Base-by-base conservation (phyloP, 2,888 invertebrate genomes). In the Liposcelis brunnea region DNA sequence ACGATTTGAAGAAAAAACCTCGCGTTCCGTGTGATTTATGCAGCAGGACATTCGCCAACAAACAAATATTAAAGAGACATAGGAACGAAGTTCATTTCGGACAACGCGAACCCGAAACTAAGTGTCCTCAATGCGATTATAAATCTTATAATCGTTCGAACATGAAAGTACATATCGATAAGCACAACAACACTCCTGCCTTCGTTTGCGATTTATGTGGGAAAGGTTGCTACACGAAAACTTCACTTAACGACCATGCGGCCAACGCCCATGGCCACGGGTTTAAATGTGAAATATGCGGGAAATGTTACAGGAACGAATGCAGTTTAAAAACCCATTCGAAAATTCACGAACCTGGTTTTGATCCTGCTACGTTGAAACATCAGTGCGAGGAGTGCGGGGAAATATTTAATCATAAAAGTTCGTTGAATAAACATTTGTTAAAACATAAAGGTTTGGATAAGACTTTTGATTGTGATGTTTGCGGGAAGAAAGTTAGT, bases 401-500 rank as follows among this genome's bases (percentile, higher is more conserved):
- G n/a, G 40, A 40, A 40, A 19, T 14, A 6, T 40, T 40, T 19
- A 40, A 40, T 19, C 40, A 40, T 19, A 40, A 40, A 40, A 40
- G 40, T 19, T 40, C 40, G 19, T 21, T 40, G 10, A 40, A 40
- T 11, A 40, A 40, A 18, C 40, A 40, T 19, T 19, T 40, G 7
- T 19, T 40, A 11, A 14, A 19, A 19, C 40, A 40, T 18, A 19
- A 19, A 19, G 40, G 40, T 5, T 11, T 40, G 15, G 40, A 19
- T n/a, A 40, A 40, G 11, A 40, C 40, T 7, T 40, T 40, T 40
- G 40, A 40, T 19, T 40, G 40, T 40, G 40, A 40, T 40, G 40
- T 40, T 40, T 40, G 40, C 21, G 40, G 40, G 19, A 40, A 40
- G 40, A 40, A 40, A 19, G 40, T 40, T 16, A 19, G 18, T 40